Percentiles rank a stretch among this genome's conserved stretches.
Conservation (phyloP, 2,113 vertebrate genomes). For the Melanotaenia duboulayi region DNA sequence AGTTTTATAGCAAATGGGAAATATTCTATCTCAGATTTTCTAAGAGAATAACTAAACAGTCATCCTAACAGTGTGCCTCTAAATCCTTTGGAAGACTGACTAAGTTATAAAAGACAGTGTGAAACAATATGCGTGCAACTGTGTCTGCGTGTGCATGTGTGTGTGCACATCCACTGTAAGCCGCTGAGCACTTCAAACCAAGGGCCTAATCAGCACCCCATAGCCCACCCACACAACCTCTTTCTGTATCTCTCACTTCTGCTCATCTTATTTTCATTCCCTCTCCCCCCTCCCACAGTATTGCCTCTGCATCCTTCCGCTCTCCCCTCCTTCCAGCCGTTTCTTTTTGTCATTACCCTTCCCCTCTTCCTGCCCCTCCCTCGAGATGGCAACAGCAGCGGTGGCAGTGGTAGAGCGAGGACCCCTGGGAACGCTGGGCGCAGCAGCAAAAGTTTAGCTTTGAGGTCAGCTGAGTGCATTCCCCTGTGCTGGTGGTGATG, state of each 20-base stretch:
- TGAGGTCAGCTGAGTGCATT: conserved; percentile 61
- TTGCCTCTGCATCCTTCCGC: conserved; percentile 30
- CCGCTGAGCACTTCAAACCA: conserved; percentile 71
- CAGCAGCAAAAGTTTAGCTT: conserved; percentile 35
- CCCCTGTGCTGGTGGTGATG: conserved; percentile 32
- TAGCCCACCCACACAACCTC: conserved; percentile 73
- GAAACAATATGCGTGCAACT: conserved; percentile 27
- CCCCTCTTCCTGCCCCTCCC: conserved; percentile 40
- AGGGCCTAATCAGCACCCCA: conserved; percentile 78
- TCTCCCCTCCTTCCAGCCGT: conserved; percentile 11
- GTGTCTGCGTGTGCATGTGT: conserved; percentile 22
- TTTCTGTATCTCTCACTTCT: conserved; percentile 48
- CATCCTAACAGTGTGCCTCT: conserved; percentile 63
- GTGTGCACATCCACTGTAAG: conserved; percentile 48
- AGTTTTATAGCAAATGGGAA: conserved; percentile 73
- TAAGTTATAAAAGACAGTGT: conserved; percentile 55
- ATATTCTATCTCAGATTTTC: conserved; percentile 74
- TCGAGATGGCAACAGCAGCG: conserved; percentile 26
- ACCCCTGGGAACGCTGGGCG: conserved; percentile 51
- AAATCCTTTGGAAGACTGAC: conserved; percentile 63
- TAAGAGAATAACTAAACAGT: conserved; percentile 73
- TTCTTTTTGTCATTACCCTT: neutral
- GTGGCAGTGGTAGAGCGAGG: neutral
- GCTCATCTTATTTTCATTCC: conserved; percentile 60
- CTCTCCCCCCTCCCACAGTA: conserved; percentile 35